Evolutionary conservation across 2,113 vertebrate genomes (phyloP).

Genomic region (Peucedramus taeniatus): DNA sequence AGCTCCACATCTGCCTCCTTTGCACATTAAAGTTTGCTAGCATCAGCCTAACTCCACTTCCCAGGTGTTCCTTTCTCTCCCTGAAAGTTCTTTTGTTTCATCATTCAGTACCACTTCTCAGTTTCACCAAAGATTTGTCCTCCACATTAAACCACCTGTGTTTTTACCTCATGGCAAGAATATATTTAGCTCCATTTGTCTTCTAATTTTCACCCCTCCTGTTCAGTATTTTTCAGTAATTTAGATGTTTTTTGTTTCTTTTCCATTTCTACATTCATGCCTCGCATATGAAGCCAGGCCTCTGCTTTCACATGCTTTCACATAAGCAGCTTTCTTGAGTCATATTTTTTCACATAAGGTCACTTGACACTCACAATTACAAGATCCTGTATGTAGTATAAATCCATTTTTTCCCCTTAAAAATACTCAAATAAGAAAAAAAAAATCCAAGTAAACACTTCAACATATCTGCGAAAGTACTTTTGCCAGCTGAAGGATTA

Average conservation of each 20-base stretch:
- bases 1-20: not conserved
- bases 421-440: not conserved
- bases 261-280: not conserved
- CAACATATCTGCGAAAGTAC: not conserved
- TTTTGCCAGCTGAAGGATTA: not conserved
- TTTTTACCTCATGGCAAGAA: not conserved
- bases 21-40: not conserved
- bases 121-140: not conserved
- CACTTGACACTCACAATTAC: not conserved
- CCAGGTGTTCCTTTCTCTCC: not conserved
- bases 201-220: not conserved
- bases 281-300: not conserved
- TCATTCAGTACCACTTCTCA: not conserved
- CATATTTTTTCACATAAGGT: not conserved
- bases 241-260: not conserved
- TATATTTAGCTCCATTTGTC: not conserved
- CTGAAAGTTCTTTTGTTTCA: not conserved
- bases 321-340: not conserved
- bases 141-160: not conserved
- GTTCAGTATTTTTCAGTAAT: not conserved
- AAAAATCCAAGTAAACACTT: not conserved
- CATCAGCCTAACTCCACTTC: not conserved
- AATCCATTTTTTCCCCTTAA: not conserved
- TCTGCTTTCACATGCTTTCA: not conserved
- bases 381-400: not conserved